Base-by-base conservation (phyloP, 2,113 vertebrate species). In the Nannobrachium achirus region DNA sequence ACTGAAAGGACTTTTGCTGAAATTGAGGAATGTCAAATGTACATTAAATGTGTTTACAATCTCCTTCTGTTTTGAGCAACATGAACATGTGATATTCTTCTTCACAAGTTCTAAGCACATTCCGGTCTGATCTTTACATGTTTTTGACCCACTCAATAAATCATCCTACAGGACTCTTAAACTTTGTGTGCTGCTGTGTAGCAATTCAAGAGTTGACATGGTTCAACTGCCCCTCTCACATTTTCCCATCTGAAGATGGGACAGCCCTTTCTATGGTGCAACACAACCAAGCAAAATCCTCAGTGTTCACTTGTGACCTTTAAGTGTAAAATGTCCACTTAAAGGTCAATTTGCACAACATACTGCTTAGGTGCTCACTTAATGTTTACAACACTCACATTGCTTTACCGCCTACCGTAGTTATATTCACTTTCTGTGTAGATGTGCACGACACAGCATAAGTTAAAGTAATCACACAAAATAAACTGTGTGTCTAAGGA, bases 91-190 rank as follows among this genome's bases (percentile, higher is more conserved):
- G n/a, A 14, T 41, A 4, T 38, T 33, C 45, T 38, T 33, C 45
- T 2, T 44, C n/a, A 11, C 25, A 40, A 44, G 63, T 55, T 51
- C 55, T 15, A 55, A 66, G 19, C 62, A 53, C 39, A 55, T 10
- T 25, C 33, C 42, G 11, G 53, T 14, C n/a, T 15, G 6, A 16
- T 4, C 14, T n/a, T 14, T 40, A 20, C 46, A 64, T 61, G 60
- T 40, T 60, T 11, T 70, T 48, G 8, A 62, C 16, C 39, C 38
- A 9, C 33, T 56, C 44, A 77, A 77, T 69, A 75, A 77, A 77
- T 55, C 64, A 20, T 33, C 25, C 50, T 25, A 56, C 53, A 33
- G 14, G 33, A 8, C 13, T 11, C 14, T n/a, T n/a, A 48, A 14
- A 11, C 14, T 14, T 15, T 50, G 53, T 56, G 57, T 68, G 25